Percentiles rank a stretch among this genome's conserved stretches.
Evolutionary conservation across 2,888 invertebrate species (phyloP).

Genomic region (Drosophila nigricruria): DNA sequence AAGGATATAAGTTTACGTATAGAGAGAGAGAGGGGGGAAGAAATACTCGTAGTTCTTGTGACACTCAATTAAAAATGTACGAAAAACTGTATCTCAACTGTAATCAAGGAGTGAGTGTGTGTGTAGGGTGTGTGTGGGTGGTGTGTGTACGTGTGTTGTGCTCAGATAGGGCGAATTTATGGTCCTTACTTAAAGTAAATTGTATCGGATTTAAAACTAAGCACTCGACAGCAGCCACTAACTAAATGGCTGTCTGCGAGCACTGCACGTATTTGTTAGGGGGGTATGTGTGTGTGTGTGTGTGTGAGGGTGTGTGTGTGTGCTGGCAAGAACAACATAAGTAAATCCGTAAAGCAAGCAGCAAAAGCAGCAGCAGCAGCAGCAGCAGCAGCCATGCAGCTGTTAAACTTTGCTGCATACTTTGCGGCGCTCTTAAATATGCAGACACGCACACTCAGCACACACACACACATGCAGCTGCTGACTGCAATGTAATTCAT

Average conservation of each 20-base stretch:
- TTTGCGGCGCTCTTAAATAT: slow-evolving; percentile 71
- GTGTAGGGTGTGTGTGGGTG: not conserved
- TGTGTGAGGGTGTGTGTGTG: slow-evolving; percentile 12
- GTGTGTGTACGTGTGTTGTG: slow-evolving; percentile 2
- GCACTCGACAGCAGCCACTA: slow-evolving; percentile 62
- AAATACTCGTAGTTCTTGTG: slow-evolving; percentile 17
- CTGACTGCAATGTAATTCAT: slow-evolving; percentile 68
- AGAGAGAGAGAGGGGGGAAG: not conserved
- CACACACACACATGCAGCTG: slow-evolving; percentile 25
- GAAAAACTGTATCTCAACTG: slow-evolving; percentile 31
- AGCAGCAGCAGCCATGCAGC: slow-evolving; percentile 58
- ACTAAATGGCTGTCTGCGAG: slow-evolving; percentile 63
- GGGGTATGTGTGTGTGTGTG: not conserved
- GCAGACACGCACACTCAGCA: slow-evolving; percentile 42
- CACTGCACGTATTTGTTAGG: not conserved
- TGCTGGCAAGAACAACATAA: slow-evolving; percentile 57
- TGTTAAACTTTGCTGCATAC: slow-evolving; percentile 76
- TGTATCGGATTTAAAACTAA: slow-evolving; percentile 66
- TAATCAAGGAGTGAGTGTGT: slow-evolving; percentile 31
- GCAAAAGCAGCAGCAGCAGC: slow-evolving; percentile 32
- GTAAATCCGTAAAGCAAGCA: slow-evolving; percentile 62
- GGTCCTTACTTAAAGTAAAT: slow-evolving; percentile 66
- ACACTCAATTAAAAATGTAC: slow-evolving; percentile 57
- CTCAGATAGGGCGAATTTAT: slow-evolving; percentile 57
- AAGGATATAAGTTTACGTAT: not conserved